phyloP scores from a whole-genome alignment of 1,140 invertebrate species.

The Laupala kohalensis region DNA sequence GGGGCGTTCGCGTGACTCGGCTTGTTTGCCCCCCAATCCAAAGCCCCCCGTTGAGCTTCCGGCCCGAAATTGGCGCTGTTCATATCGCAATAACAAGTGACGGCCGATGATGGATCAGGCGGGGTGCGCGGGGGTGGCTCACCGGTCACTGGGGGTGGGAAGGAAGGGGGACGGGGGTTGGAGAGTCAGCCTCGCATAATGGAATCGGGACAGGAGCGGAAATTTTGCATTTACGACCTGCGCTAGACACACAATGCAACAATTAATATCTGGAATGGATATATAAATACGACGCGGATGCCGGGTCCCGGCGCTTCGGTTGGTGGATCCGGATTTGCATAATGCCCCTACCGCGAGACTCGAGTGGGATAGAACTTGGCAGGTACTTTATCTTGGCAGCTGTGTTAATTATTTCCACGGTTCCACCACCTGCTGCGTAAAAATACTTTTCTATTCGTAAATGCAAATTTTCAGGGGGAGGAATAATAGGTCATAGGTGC shows the following conservation, averaged over 20 bases:
- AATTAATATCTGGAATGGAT: background rate
- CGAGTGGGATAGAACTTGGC: background rate
- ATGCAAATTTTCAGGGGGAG: too few species aligned
- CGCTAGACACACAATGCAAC: background rate
- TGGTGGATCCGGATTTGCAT: background rate
- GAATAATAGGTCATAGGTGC: too few species aligned
- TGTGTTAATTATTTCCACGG: background rate
- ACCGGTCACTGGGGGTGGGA: background rate
- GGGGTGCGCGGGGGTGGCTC: background rate
- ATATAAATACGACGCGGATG: background rate
- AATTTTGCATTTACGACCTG: background rate
- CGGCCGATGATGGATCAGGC: constrained; percentile 14
- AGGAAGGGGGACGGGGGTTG: background rate
- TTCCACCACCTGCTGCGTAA: background rate
- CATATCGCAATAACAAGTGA: constrained; percentile 17
- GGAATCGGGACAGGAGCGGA: background rate
- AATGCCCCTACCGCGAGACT: background rate
- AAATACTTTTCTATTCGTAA: background rate
- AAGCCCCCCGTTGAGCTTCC: constrained; percentile 11
- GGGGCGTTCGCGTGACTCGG: constrained; percentile 3
- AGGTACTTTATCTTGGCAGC: background rate
- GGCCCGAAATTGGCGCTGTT: constrained; percentile 16
- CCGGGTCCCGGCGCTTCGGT: too few species aligned
- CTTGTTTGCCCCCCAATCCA: constrained; percentile 14
- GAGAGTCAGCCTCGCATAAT: background rate